Conservation (phyloP, 2,888 invertebrate genomes). For the Aspidiotus destructor region DNA sequence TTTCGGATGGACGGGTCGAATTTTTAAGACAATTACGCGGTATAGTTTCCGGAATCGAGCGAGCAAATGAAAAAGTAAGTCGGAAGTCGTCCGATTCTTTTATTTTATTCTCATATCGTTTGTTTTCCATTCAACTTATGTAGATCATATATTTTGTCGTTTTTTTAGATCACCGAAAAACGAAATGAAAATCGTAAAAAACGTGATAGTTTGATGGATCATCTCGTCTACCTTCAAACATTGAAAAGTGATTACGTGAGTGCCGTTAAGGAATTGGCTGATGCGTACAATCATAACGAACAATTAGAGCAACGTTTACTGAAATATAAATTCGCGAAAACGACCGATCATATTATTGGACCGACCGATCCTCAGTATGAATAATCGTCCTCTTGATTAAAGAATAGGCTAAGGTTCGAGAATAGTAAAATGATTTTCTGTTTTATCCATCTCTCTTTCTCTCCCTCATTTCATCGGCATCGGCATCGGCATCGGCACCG, state of each 20-base stretch:
- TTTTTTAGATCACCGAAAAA: constrained; percentile 31
- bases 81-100: neutral
- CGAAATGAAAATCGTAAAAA: constrained; percentile 48
- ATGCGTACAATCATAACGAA: constrained; percentile 55
- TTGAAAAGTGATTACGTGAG: constrained; percentile 66
- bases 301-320: constrained; percentile 8
- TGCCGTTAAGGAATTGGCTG: constrained; percentile 64
- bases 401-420: too few relatives aligned
- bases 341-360: neutral
- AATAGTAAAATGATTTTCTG: too few relatives aligned
- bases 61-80: constrained; percentile 66
- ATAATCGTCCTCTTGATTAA: neutral
- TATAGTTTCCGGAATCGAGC: constrained; percentile 81
- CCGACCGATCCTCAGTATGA: neutral
- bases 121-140: too few relatives aligned
- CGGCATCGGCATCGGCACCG: too few relatives aligned
- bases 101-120: too few relatives aligned
- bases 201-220: constrained; percentile 56
- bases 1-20: constrained; percentile 44
- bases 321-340: neutral
- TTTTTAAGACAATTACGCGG: constrained; percentile 83
- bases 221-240: constrained; percentile 55
- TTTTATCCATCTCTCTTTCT: too few relatives aligned
- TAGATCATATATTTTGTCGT: constrained; percentile 12
- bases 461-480: too few relatives aligned